Evolutionary conservation across 2,113 vertebrate genomes (phyloP), one percentile per base, ranked within the genome.

Genomic region (Chloebia gouldiae): DNA sequence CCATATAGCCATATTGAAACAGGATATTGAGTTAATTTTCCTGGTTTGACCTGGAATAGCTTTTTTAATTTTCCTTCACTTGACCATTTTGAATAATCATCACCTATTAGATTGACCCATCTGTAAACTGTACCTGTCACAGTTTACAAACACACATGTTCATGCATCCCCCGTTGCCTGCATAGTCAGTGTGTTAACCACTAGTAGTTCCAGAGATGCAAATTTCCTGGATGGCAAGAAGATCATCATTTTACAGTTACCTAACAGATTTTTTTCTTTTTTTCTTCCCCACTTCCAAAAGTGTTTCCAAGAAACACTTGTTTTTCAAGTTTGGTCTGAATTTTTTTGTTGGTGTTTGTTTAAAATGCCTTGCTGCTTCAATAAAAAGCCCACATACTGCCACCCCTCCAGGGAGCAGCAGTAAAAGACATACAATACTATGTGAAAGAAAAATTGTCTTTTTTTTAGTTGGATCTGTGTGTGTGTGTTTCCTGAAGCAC

Each of bases 1-100:
- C 25, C 0, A 0, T 83, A 39, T 24, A 42, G 42, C 25, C 0
- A 0, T 83, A 39, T 24, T 81, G 31, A 78, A 84, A 71, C 6
- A 27, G 72, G 9, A 40, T 66, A 42, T 45, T 77, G 59, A 72
- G 59, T 61, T 73, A n/a, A 15, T 78, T 89, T 73, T 78, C 47
- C 80, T 86, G 13, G 22, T 79, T 45, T 82, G 28, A 56, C 37
- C 10, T 81, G 47, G 14, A 82, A 39, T 13, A 68, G 19, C 15
- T 57, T 15, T 65, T 79, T 8, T 50, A 37, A 28, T 27, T 90
- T 92, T 82, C 27, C 42, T 83, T 93, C 60, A 24, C 15, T 53
- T 72, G 25, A 33, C 42, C 7, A 31, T 88, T 59, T 86, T 78
- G 25, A 92, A 40, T 21, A 53, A 8, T 50, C 35, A 22, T 57